Conservation (phyloP, 2,797 vertebrate genomes). For the Poeciliopsis paucimaculata region DNA sequence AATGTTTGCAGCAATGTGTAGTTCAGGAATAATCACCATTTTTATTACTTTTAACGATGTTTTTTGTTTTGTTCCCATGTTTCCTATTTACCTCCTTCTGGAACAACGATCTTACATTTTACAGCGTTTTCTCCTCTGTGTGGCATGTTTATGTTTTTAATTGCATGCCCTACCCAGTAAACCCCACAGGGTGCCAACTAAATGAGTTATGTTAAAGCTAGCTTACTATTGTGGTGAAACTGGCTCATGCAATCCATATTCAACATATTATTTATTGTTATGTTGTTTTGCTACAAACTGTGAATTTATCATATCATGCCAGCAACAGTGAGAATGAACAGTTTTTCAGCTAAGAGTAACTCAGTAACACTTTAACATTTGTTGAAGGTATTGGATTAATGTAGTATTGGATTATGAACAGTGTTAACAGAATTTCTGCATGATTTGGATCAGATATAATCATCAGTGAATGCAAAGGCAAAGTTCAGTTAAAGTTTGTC, state of each 20-base stretch:
- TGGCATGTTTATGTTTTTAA: neutral
- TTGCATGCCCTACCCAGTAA: neutral
- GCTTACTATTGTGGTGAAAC: neutral
- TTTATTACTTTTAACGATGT: neutral
- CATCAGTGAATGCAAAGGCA: neutral
- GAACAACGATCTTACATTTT: neutral
- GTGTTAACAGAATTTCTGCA: neutral
- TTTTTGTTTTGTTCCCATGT: neutral
- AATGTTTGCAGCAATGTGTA: neutral
- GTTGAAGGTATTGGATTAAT: neutral
- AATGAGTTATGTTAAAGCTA: neutral
- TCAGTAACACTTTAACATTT: neutral
- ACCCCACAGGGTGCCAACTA: constrained; percentile 2
- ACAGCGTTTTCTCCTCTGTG: neutral
- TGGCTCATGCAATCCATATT: neutral
- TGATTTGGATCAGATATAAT: neutral
- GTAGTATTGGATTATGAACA: neutral
- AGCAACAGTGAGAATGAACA: neutral
- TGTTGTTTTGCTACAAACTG: neutral
- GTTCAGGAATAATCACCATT: neutral
- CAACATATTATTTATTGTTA: neutral
- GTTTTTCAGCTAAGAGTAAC: neutral
- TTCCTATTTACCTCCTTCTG: constrained; percentile 5
- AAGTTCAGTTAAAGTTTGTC: neutral
- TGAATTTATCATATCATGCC: neutral